Evolutionary conservation across 2,797 vertebrate species (phyloP), one percentile per base, ranked within the genome.

Genomic region (Gambelia wislizenii): DNA sequence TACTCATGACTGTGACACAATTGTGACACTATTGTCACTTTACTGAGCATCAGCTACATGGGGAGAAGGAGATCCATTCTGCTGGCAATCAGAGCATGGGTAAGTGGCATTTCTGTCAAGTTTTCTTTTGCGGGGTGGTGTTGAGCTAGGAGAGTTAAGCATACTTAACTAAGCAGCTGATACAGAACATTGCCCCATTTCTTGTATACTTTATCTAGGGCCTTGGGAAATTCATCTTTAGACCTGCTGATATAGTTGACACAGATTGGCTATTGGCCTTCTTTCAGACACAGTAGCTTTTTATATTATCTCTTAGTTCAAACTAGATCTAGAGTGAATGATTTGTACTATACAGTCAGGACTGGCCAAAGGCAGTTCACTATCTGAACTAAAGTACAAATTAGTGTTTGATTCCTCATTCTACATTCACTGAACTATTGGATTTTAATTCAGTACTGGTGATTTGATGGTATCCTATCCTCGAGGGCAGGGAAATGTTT

Each of bases 121-220:
- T 59, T 59, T 59, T 59, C n/a, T n/a, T n/a, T n/a, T n/a, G n/a
- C n/a, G n/a, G 56, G 56, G 20, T 1, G 4, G 4, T n/a, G n/a
- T 20, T 20, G 56, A 59, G 18, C 18, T 18, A 59, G 20, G 18
- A 59, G 18, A 59, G 16, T 56, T 20, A 18, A 56, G 18, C 20
- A 56, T 56, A 18, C 14, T 56, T 56, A 56, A 18, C 3, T 56
- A 56, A 56, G 2, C 20, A 20, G 54, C 54, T 56, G 54, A 56
- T 56, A 56, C 16, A 56, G 54, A 56, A 56, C 5, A 20, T 36
- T 36, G 52, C 2, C 81, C 59, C 10, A 13, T 6, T 83, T 47
- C 2, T 84, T 82, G 47, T 54, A 42, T 59, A 64, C n/a, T 88
- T 90, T 90, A 61, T 69, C n/a, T 70, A 79, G 47, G 64, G 2